A percentile compares a stretch with the other conserved stretches of the same genome.
phyloP scores from a whole-genome alignment of 1,140 invertebrate species.

The Drosophila tristis region DNA sequence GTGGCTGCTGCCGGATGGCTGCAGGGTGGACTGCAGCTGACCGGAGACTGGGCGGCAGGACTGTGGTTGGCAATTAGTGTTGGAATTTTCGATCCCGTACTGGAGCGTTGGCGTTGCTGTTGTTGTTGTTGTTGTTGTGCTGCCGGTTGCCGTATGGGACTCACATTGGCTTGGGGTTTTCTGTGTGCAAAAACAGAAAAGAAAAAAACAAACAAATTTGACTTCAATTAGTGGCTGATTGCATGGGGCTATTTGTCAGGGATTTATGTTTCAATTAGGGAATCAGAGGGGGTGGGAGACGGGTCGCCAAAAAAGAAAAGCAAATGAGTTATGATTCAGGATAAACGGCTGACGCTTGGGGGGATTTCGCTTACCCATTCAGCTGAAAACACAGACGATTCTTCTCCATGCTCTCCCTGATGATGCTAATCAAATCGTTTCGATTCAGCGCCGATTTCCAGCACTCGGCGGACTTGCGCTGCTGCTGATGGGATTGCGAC shows the following conservation, averaged over 20 bases:
- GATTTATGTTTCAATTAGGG: not conserved
- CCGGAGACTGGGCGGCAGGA: slow-evolving; percentile 36
- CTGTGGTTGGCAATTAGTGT: slow-evolving; percentile 79
- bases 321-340: not conserved
- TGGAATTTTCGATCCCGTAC: slow-evolving; percentile 83
- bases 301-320: slow-evolving; percentile 17
- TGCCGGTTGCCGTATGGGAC: slow-evolving; percentile 82
- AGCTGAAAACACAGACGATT: slow-evolving; percentile 93
- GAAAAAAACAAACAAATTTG: not conserved
- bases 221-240: slow-evolving; percentile 20
- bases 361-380: slow-evolving; percentile 86
- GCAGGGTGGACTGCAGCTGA: slow-evolving; percentile 32
- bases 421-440: slow-evolving; percentile 93
- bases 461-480: slow-evolving; percentile 79
- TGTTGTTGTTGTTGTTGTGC: slow-evolving; percentile 73
- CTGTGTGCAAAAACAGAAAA: slow-evolving; percentile 40
- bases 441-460: slow-evolving; percentile 88
- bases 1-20: slow-evolving; percentile 65
- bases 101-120: slow-evolving; percentile 79
- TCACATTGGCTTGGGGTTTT: slow-evolving; percentile 84
- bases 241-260: not conserved
- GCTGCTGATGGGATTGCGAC: slow-evolving; percentile 48
- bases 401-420: slow-evolving; percentile 96
- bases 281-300: not conserved
- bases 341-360: too few relatives aligned